A percentile compares a stretch with the other conserved stretches of the same genome.
phyloP scores from a whole-genome alignment of 1,140 invertebrate genomes.

The Camponotus pennsylvanicus region DNA sequence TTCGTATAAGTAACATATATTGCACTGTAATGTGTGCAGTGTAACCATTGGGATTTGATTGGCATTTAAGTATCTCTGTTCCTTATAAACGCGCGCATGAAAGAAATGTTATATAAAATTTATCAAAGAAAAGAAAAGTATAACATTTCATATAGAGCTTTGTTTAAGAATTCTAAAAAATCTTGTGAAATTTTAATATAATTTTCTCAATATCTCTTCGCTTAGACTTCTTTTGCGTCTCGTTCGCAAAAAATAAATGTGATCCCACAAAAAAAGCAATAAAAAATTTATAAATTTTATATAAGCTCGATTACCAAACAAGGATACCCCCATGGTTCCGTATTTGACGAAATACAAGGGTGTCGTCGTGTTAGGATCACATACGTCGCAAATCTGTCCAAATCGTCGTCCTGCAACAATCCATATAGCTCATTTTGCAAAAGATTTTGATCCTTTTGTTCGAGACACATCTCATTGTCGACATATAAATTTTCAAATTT shows the following conservation, averaged over 20 bases:
- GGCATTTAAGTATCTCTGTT: slow-evolving; percentile 55
- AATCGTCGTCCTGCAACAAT: slow-evolving; percentile 72
- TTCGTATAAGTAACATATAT: slow-evolving; percentile 33
- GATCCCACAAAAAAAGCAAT: slow-evolving; percentile 41
- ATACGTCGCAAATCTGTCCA: slow-evolving; percentile 54
- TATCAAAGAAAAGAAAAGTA: slow-evolving; percentile 5
- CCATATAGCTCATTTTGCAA: slow-evolving; percentile 65
- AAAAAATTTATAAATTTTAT: slow-evolving; percentile 21
- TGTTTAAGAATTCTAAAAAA: slow-evolving; percentile 36
- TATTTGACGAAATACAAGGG: slow-evolving; percentile 39
- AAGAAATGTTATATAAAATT: slow-evolving; percentile 22
- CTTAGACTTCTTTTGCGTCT: not conserved
- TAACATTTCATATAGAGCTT: slow-evolving; percentile 51
- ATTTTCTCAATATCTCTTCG: not conserved
- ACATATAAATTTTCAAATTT: slow-evolving; percentile 15
- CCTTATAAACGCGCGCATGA: not conserved
- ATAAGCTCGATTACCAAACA: slow-evolving; percentile 32
- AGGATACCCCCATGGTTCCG: slow-evolving; percentile 53
- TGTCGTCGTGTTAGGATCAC: slow-evolving; percentile 46
- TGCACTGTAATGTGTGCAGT: not conserved
- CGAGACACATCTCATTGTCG: not conserved
- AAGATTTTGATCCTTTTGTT: slow-evolving; percentile 40
- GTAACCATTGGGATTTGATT: not conserved
- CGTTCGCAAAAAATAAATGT: slow-evolving; percentile 16
- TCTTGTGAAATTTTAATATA: slow-evolving; percentile 7